Evolutionary conservation across 2,888 invertebrate genomes (phyloP).

Genomic region (Parnassius smintheus): DNA sequence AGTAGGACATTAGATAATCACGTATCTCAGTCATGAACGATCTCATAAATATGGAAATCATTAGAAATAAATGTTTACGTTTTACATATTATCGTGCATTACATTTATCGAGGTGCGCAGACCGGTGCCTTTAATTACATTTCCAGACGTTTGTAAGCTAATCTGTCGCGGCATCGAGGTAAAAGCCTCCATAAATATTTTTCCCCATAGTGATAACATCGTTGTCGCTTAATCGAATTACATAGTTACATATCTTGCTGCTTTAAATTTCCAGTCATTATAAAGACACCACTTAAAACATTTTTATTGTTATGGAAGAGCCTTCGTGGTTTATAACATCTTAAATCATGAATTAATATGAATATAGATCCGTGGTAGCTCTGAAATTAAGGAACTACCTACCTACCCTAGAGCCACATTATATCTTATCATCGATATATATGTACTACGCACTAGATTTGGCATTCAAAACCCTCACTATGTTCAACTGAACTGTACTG

Average conservation of each 20-base stretch:
- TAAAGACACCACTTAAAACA: background rate
- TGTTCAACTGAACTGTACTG: no score
- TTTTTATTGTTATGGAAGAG: background rate
- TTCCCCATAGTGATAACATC: constrained; percentile 1
- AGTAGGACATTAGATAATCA: background rate
- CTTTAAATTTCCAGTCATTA: background rate
- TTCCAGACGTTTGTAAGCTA: constrained; percentile 16
- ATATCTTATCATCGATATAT: no score
- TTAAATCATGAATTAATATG: no score
- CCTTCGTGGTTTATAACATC: no score
- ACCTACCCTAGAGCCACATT: no score
- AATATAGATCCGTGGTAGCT: no score
- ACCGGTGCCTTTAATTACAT: constrained; percentile 19
- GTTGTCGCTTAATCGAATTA: constrained; percentile 3
- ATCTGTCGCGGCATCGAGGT: constrained; percentile 13
- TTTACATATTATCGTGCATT: constrained; percentile 12
- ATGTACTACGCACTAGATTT: no score
- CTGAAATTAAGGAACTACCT: no score
- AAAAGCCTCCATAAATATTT: constrained; percentile 14
- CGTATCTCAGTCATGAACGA: background rate
- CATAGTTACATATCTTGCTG: constrained; percentile 1
- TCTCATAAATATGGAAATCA: background rate
- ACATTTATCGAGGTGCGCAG: constrained; percentile 3
- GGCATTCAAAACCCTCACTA: no score
- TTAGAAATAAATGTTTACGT: constrained; percentile 12